phyloP scores from a whole-genome alignment of 2,888 invertebrate genomes.

The Nephrotoma appendiculata region DNA sequence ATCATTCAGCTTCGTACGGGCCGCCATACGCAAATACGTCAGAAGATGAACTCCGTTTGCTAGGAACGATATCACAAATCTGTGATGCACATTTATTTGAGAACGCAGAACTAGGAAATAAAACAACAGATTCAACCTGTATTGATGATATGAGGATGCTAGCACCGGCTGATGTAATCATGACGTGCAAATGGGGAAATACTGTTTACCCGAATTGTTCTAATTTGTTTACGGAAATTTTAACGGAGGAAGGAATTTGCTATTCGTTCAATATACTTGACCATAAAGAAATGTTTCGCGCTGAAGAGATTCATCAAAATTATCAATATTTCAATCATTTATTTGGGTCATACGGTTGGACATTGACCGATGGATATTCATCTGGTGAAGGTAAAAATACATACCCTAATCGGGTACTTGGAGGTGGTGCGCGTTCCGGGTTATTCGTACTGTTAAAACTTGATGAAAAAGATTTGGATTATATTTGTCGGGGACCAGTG shows the following conservation, averaged over 20 bases:
- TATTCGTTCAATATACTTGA: conserved; percentile 53
- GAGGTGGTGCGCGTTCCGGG: conserved; percentile 51
- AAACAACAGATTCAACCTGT: conserved; percentile 35
- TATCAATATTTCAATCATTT: conserved; percentile 19
- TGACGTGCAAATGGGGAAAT: conserved; percentile 43
- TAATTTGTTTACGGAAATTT: conserved; percentile 43
- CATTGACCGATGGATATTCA: conserved; percentile 46
- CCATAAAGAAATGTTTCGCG: conserved; percentile 38
- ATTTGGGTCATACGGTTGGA: conserved; percentile 38
- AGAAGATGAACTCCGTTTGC: not conserved
- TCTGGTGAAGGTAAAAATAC: conserved; percentile 38
- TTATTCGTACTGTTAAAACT: conserved; percentile 46
- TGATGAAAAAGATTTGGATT: conserved; percentile 46
- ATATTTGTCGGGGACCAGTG: conserved; percentile 54
- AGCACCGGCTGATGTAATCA: conserved; percentile 38
- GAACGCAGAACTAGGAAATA: conserved; percentile 27
- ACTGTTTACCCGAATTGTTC: conserved; percentile 34
- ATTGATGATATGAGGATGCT: conserved; percentile 40
- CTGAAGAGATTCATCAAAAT: conserved; percentile 29
- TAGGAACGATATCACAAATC: conserved; percentile 39
- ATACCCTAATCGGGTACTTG: conserved; percentile 51
- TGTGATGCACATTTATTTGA: conserved; percentile 40
- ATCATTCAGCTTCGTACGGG: conserved; percentile 22
- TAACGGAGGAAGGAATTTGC: conserved; percentile 58
- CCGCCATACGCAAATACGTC: not conserved